Conservation (phyloP, 2,797 vertebrate genomes). For the Lerista edwardsae region DNA sequence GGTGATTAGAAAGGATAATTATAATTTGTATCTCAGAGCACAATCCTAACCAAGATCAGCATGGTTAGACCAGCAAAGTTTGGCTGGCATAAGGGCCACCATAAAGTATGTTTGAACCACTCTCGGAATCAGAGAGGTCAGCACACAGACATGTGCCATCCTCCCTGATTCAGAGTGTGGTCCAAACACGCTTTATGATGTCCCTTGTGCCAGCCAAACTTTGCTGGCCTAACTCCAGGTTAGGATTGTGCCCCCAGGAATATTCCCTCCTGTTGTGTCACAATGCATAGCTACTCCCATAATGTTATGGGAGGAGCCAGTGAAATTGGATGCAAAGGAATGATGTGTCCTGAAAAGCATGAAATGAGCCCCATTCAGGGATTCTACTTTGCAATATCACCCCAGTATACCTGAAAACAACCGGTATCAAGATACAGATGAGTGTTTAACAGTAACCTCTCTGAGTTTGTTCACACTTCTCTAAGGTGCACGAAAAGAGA, state of each 20-base stretch:
- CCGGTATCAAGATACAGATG: background rate
- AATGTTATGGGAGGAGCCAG: background rate
- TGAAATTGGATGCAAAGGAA: background rate
- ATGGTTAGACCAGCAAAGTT: too few species aligned
- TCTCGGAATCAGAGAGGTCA: too few species aligned
- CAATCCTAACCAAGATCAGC: too few species aligned
- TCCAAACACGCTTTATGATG: too few species aligned
- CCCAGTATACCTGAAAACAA: background rate
- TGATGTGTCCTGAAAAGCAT: constrained; percentile 28
- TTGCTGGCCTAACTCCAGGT: too few species aligned
- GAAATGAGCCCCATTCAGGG: background rate
- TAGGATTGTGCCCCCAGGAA: too few species aligned
- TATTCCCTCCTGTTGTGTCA: background rate
- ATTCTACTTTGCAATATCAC: background rate
- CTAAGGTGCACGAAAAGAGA: background rate
- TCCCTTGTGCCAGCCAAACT: too few species aligned
- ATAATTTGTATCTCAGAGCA: background rate
- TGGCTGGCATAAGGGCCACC: too few species aligned
- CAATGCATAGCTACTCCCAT: background rate
- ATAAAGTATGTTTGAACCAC: too few species aligned
- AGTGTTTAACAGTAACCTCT: background rate
- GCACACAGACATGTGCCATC: too few species aligned
- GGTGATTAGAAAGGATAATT: background rate
- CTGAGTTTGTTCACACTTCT: background rate
- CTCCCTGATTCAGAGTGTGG: too few species aligned